Percentiles rank a stretch among this genome's conserved stretches.
Evolutionary conservation across 2,113 vertebrate genomes (phyloP).

Genomic region (Oncorhynchus gorbuscha): DNA sequence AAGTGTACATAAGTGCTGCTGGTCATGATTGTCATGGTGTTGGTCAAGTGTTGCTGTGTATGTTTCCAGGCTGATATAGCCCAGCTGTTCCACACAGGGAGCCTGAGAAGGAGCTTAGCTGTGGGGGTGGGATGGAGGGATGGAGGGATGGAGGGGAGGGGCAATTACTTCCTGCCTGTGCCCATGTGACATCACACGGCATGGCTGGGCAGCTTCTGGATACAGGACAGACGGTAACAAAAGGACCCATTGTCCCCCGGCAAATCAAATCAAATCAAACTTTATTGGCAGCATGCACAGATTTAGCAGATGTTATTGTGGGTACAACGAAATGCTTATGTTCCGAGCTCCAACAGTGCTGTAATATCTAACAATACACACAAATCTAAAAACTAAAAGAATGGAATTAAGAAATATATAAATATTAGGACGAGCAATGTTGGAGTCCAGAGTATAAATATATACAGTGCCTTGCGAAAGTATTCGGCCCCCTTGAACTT

Average conservation of each 20-base stretch:
- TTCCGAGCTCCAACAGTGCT: no score
- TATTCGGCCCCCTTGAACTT: no score
- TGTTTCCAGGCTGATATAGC: neutral
- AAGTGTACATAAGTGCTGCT: neutral
- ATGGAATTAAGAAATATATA: no score
- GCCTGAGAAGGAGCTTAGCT: neutral
- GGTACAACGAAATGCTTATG: no score
- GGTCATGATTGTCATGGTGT: neutral
- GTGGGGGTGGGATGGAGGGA: neutral
- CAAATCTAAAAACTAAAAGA: no score
- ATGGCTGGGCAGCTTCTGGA: constrained; percentile 3
- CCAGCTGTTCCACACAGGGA: constrained; percentile 25
- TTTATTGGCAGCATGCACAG: no score
- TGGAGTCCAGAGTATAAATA: no score
- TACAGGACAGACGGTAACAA: constrained; percentile 16
- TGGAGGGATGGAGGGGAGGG: neutral
- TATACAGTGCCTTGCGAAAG: no score
- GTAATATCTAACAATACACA: no score
- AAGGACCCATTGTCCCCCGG: constrained; percentile 21
- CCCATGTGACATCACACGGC: constrained; percentile 36
- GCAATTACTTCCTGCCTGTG: constrained; percentile 12
- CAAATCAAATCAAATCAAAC: no score
- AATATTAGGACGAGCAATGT: no score
- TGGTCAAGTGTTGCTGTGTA: neutral
- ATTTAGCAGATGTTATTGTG: no score